These are phyloP conservation scores for Pogonophryne albipinna DNA, from an alignment of 2,797 vertebrate species.

Conservation along the genomic window DNA sequence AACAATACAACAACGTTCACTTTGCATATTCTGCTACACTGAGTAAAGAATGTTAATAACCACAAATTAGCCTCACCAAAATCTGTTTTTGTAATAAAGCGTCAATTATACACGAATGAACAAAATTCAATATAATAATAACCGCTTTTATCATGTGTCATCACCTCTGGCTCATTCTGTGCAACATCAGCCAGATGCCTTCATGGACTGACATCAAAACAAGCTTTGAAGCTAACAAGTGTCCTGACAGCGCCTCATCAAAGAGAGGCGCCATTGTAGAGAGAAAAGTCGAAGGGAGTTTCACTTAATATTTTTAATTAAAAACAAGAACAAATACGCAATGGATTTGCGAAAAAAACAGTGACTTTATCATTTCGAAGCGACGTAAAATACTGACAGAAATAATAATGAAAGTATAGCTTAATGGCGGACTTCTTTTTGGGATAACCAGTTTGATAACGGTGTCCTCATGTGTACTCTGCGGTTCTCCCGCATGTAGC, in stretches of 20 bases:
- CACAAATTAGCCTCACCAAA: neutral
- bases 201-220: slow-evolving; percentile 9
- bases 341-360: too few species aligned
- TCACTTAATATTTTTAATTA: neutral
- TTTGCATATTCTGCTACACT: too few species aligned
- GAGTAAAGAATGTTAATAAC: too few species aligned
- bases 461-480: neutral
- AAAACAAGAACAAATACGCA: too few species aligned
- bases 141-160: too few species aligned
- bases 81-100: neutral
- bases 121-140: neutral
- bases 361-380: neutral
- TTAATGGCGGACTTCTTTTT: neutral
- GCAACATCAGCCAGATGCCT: neutral
- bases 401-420: too few species aligned
- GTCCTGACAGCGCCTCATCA: slow-evolving; percentile 41
- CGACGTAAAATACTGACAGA: neutral
- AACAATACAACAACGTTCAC: too few species aligned
- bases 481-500: neutral
- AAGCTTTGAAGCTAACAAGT: slow-evolving; percentile 21
- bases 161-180: neutral
- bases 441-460: neutral
- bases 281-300: slow-evolving; percentile 14
- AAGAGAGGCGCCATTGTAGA: slow-evolving; percentile 60
- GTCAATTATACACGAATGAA: neutral